These are phyloP conservation scores for Microctonus brassicae DNA, from an alignment of 2,888 invertebrate genomes.

Conservation along the genomic window DNA sequence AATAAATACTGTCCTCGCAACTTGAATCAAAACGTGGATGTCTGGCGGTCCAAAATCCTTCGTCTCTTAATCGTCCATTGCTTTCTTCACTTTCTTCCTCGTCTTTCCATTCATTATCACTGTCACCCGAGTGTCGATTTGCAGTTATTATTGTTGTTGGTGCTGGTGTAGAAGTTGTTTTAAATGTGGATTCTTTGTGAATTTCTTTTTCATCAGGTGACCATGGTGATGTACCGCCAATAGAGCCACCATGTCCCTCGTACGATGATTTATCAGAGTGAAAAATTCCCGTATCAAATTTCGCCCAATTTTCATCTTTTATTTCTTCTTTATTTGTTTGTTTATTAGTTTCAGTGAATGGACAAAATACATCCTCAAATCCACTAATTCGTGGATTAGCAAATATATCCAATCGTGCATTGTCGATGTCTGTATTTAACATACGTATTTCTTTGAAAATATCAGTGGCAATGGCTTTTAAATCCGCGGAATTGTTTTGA, in stretches of 20 bases:
- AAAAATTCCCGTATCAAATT: constrained; percentile 63
- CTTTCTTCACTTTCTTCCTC: constrained; percentile 69
- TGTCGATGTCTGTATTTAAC: constrained; percentile 56
- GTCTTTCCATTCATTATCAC: constrained; percentile 68
- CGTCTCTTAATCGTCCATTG: constrained; percentile 64
- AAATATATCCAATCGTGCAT: constrained; percentile 9
- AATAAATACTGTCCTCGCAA: constrained; percentile 56
- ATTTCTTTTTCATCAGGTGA: constrained; percentile 83
- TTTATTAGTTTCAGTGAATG: constrained; percentile 52
- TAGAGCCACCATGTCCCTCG: constrained; percentile 57
- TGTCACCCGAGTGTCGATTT: constrained; percentile 72
- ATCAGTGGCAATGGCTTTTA: constrained; percentile 57
- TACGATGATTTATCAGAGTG: constrained; percentile 61
- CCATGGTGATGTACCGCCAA: constrained; percentile 77
- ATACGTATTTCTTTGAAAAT: constrained; percentile 67
- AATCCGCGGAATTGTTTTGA: constrained; percentile 49
- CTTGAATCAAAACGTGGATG: constrained; percentile 56
- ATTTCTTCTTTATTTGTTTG: constrained; percentile 50
- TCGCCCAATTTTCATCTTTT: constrained; percentile 66
- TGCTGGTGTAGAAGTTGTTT: constrained; percentile 49
- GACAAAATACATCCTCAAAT: constrained; percentile 63
- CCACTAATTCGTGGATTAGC: no score
- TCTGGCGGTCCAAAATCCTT: constrained; percentile 65
- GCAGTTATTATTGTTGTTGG: constrained; percentile 57
- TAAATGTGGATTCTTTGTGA: constrained; percentile 64